A percentile compares a stretch with the other conserved stretches of the same genome.
Evolutionary conservation across 2,113 vertebrate genomes (phyloP).

Genomic region (Butorides virescens): DNA sequence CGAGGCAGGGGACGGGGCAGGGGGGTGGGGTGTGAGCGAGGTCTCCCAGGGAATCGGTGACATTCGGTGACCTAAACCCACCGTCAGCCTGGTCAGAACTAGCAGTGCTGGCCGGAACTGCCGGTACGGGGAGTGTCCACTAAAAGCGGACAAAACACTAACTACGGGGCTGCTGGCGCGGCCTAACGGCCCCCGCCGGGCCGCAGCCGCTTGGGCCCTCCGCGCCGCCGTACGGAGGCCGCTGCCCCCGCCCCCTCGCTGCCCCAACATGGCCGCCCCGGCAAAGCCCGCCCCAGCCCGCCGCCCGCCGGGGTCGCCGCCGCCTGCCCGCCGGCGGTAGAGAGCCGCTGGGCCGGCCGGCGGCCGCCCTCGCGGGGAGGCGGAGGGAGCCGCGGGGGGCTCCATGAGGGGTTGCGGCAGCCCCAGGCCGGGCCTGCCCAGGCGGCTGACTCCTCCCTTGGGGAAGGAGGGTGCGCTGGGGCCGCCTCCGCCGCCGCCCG

Average conservation of each 20-base stretch:
- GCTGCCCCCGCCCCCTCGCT: neutral
- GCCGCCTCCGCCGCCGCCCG: neutral
- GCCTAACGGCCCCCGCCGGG: too few species aligned
- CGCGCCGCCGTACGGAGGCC: neutral
- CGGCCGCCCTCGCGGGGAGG: neutral
- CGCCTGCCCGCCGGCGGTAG: neutral
- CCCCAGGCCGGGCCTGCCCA: neutral
- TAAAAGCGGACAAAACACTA: fast-evolving
- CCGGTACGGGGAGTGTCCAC: fast-evolving
- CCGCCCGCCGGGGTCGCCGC: neutral
- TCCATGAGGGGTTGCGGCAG: slow-evolving; percentile 9
- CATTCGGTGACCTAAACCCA: fast-evolving
- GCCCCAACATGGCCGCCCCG: neutral
- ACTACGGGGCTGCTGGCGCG: neutral
- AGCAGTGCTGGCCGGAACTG: fast-evolving
- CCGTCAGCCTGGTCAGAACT: fast-evolving
- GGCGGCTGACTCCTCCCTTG: slow-evolving; percentile 13
- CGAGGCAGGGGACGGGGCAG: neutral
- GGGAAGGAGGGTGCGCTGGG: neutral
- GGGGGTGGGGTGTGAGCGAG: neutral
- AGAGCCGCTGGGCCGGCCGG: neutral
- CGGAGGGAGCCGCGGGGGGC: neutral
- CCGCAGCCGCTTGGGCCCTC: neutral
- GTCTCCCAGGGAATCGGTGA: too few species aligned
- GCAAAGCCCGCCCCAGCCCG: neutral